Evolutionary conservation across 2,888 invertebrate genomes (phyloP).

Genomic region (Julus scanicus): DNA sequence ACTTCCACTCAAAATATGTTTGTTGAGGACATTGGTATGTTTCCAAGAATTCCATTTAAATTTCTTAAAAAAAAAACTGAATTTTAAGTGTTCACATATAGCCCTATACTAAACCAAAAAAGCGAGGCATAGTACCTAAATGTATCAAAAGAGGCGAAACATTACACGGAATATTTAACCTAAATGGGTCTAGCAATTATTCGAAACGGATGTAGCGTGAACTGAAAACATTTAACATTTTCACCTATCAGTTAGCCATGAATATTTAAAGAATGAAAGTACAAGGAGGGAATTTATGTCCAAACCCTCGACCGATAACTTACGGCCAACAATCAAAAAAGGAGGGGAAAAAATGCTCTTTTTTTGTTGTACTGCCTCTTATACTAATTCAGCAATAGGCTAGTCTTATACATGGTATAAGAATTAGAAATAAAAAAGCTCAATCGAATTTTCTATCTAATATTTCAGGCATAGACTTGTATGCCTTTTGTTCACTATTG

Average conservation of each 20-base stretch:
- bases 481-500: slow-evolving; percentile 4
- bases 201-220: slow-evolving; percentile 21
- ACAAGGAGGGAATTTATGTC: background rate
- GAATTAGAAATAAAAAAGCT: slow-evolving; percentile 26
- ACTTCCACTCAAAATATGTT: no score
- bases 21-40: no score
- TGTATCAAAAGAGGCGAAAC: background rate
- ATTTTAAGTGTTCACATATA: background rate
- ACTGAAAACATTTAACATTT: slow-evolving; percentile 27
- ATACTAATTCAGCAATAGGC: background rate
- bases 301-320: background rate
- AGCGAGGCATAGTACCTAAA: background rate
- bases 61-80: no score
- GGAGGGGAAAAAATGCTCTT: background rate
- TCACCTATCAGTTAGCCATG: background rate
- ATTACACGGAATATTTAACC: background rate
- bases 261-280: background rate
- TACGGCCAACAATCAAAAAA: background rate
- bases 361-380: background rate
- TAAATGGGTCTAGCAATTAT: background rate
- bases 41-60: no score
- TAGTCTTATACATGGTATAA: background rate
- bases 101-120: background rate
- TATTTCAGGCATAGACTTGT: background rate
- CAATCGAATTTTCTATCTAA: slow-evolving; percentile 16